A percentile compares a stretch with the other conserved stretches of the same genome.
Evolutionary conservation across 2,888 invertebrate species (phyloP).

Genomic region (Lottia scabra): DNA sequence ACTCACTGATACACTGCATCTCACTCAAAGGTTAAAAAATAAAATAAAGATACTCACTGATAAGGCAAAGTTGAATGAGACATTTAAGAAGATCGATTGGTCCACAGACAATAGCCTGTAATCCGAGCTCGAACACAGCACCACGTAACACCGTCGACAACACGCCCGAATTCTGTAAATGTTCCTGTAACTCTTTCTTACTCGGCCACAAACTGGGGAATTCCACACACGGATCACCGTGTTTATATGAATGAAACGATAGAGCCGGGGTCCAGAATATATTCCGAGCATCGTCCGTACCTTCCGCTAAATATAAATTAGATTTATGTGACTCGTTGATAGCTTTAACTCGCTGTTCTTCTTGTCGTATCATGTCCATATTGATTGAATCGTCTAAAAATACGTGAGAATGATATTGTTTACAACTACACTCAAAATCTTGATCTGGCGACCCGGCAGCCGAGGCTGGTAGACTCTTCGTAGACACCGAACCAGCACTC

Average conservation of each 20-base stretch:
- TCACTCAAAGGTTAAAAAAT: too few relatives aligned
- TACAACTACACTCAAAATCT: constrained; percentile 29
- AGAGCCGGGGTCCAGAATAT: constrained; percentile 57
- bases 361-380: constrained; percentile 18
- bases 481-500: not conserved
- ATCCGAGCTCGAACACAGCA: constrained; percentile 50
- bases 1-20: too few relatives aligned
- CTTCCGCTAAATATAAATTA: constrained; percentile 9
- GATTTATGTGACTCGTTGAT: constrained; percentile 10
- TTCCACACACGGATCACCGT: constrained; percentile 40
- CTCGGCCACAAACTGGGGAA: constrained; percentile 54
- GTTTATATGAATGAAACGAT: constrained; percentile 46
- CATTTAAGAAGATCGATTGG: constrained; percentile 45
- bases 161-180: constrained; percentile 29
- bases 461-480: constrained; percentile 4
- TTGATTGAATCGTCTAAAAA: constrained; percentile 23
- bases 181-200: constrained; percentile 31
- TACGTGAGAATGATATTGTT: constrained; percentile 26
- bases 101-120: constrained; percentile 46
- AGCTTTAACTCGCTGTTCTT: constrained; percentile 19
- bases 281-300: constrained; percentile 36
- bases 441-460: not conserved
- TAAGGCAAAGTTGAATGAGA: constrained; percentile 45
- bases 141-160: constrained; percentile 35
- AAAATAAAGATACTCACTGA: constrained; percentile 44